Conservation (phyloP, 2,797 vertebrate species). For the Sylvilagus floridanus region DNA sequence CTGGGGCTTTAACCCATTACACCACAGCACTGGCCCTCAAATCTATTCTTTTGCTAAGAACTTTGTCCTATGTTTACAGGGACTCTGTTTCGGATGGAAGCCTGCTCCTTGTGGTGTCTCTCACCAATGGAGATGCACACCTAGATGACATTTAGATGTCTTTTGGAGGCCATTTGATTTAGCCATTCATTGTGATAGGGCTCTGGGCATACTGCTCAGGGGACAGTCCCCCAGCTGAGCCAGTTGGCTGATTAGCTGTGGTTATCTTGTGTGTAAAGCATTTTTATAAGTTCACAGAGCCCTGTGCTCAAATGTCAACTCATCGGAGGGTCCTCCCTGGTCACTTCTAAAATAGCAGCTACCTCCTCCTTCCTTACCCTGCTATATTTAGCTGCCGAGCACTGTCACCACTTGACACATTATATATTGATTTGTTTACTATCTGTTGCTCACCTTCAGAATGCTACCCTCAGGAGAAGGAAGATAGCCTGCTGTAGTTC, state of each 20-base stretch:
- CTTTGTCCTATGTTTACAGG: slow-evolving; percentile 10
- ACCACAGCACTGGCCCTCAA: no score
- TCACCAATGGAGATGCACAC: not conserved
- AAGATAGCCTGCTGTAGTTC: not conserved
- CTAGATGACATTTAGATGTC: not conserved
- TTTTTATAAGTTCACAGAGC: slow-evolving; percentile 57
- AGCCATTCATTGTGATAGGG: not conserved
- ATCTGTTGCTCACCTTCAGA: slow-evolving; percentile 13
- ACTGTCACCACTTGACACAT: not conserved
- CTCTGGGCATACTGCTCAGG: not conserved
- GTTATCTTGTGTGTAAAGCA: not conserved
- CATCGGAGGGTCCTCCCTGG: slow-evolving; percentile 11
- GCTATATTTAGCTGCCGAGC: slow-evolving; percentile 65
- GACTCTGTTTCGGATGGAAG: slow-evolving; percentile 33
- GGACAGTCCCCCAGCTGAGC: not conserved
- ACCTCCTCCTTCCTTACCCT: slow-evolving; percentile 18
- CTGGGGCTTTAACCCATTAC: no score
- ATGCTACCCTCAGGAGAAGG: not conserved
- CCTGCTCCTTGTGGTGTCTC: slow-evolving; percentile 2
- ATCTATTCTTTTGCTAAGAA: slow-evolving; percentile 39
- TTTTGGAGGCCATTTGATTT: slow-evolving; percentile 42
- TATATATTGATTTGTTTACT: slow-evolving; percentile 39
- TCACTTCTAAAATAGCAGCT: slow-evolving; percentile 50
- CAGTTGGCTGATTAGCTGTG: slow-evolving; percentile 41
- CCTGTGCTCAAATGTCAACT: slow-evolving; percentile 55